A percentile compares a stretch with the other conserved stretches of the same genome.
These are phyloP conservation scores for Drosophila bunnanda DNA, from an alignment of 2,888 invertebrate genomes.

Conservation along the genomic window DNA sequence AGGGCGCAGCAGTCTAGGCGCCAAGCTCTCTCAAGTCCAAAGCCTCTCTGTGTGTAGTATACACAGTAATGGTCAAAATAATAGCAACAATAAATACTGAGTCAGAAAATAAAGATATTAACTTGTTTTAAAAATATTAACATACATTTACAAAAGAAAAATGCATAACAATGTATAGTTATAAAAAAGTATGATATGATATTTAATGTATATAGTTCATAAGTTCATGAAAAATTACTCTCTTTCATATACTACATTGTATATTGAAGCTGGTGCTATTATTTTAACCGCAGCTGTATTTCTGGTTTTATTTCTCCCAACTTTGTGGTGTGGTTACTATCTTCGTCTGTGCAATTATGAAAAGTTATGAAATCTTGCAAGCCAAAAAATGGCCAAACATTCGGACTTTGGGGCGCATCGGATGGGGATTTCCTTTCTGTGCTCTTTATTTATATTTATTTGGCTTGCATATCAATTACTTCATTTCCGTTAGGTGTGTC, in stretches of 20 bases:
- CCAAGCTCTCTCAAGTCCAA: constrained; percentile 42
- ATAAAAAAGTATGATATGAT: neutral
- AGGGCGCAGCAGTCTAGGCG: constrained; percentile 62
- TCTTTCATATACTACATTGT: neutral
- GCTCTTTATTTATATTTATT: constrained; percentile 51
- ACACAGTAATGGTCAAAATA: neutral
- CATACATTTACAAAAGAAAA: too few relatives aligned
- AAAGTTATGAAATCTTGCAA: constrained; percentile 69
- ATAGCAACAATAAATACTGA: neutral
- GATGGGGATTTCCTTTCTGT: constrained; percentile 45
- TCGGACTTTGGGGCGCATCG: constrained; percentile 21
- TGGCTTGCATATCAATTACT: constrained; percentile 72
- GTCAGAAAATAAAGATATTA: neutral
- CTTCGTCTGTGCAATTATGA: constrained; percentile 48
- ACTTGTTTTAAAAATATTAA: neutral
- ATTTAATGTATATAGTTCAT: too few relatives aligned
- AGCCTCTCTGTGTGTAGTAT: neutral
- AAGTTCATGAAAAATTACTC: neutral
- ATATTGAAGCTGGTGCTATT: neutral
- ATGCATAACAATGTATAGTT: neutral
- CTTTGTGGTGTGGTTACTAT: neutral
- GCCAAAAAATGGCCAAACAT: constrained; percentile 34
- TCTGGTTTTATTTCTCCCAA: neutral
- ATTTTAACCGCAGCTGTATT: neutral
- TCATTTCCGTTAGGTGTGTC: constrained; percentile 38